These are phyloP conservation scores for Druon quercuslanigerum DNA, from an alignment of 1,140 invertebrate species.

Conservation along the genomic window DNA sequence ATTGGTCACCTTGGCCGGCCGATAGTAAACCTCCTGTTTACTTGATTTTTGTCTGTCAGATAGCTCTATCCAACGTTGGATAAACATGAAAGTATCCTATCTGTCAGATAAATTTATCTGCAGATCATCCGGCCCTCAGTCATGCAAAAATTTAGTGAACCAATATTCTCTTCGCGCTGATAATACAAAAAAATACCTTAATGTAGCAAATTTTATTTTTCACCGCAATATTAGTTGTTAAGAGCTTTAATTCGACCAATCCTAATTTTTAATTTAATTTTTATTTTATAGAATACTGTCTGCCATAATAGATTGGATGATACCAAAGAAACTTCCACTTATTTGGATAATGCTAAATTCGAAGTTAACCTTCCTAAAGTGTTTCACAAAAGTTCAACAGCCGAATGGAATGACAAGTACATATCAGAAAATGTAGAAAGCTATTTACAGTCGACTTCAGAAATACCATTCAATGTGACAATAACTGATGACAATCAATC, in stretches of 20 bases:
- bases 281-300: constrained; percentile 60
- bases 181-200: no score
- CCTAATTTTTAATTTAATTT: constrained; percentile 21
- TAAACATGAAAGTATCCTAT: no score
- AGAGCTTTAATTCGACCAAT: neutral
- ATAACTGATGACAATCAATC: constrained; percentile 67
- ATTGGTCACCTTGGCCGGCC: no score
- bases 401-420: constrained; percentile 61
- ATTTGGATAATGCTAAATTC: constrained; percentile 68
- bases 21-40: no score
- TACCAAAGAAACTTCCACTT: constrained; percentile 57
- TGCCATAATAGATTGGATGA: constrained; percentile 61
- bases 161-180: no score
- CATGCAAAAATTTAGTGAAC: no score
- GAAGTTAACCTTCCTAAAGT: constrained; percentile 68
- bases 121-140: no score
- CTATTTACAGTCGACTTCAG: constrained; percentile 55
- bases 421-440: constrained; percentile 62
- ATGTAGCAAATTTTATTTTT: no score
- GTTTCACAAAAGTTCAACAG: constrained; percentile 59
- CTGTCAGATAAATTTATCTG: no score
- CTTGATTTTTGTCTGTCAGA: no score
- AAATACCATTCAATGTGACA: constrained; percentile 70
- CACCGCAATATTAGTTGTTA: no score
- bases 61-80: no score